Evolutionary conservation across 2,797 vertebrate species (phyloP).

Genomic region (Myotis daubentonii): DNA sequence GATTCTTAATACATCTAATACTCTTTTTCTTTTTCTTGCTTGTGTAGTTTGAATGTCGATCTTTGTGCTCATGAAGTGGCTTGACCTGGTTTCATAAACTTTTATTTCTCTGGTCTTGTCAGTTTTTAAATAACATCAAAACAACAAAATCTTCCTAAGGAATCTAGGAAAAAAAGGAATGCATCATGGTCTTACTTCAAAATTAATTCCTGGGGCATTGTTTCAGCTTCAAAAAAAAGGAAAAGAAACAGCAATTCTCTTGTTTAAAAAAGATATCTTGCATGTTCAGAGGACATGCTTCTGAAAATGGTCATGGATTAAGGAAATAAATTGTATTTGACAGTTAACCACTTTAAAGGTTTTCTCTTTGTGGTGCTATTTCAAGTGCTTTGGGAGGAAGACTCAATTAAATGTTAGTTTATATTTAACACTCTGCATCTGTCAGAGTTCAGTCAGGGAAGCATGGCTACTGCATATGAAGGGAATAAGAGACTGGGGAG

Average conservation of each 20-base stretch:
- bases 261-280: not conserved
- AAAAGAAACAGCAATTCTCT: not conserved
- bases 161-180: not conserved
- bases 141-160: not conserved
- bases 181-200: not conserved
- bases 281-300: not conserved
- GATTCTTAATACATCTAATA: slow-evolving; percentile 68
- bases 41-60: slow-evolving; percentile 51
- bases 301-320: not conserved
- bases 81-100: not conserved
- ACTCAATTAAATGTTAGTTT: not conserved
- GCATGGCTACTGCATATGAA: not conserved
- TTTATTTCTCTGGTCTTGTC: not conserved
- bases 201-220: not conserved
- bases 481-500: not conserved
- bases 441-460: not conserved
- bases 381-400: not conserved
- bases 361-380: not conserved
- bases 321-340: not conserved
- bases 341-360: not conserved
- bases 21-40: slow-evolving; percentile 51
- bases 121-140: slow-evolving; percentile 32
- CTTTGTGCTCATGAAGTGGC: slow-evolving; percentile 34
- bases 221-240: not conserved
- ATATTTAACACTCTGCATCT: not conserved